Evolutionary conservation across 2,888 invertebrate species (phyloP).

Genomic region (Lepidocyrtinus sp.): DNA sequence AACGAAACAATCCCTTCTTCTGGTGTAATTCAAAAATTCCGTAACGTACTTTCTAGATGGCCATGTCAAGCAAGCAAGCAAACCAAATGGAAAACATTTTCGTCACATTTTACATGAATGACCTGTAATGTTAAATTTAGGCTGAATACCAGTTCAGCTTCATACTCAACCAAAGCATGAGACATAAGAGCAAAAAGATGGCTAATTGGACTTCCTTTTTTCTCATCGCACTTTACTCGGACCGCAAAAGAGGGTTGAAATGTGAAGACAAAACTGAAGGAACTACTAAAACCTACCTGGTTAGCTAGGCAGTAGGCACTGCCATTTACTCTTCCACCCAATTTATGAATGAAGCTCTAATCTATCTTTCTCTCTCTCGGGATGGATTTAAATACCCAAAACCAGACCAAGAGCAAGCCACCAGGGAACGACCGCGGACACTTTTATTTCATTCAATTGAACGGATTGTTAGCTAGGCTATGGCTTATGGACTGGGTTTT

Average conservation of each 20-base stretch:
- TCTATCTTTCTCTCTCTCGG: no score
- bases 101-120: not conserved
- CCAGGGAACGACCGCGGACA: conserved; percentile 38
- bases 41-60: not conserved
- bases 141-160: not conserved
- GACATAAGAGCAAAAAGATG: not conserved
- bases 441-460: conserved; percentile 18
- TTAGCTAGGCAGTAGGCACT: no score
- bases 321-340: no score
- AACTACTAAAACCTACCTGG: conserved; percentile 23
- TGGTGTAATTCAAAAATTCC: no score
- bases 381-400: conserved; percentile 16
- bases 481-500: not conserved
- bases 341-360: no score
- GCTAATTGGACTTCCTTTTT: conserved; percentile 50
- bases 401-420: not conserved
- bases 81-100: no score
- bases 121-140: not conserved
- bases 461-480: not conserved
- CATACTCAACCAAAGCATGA: not conserved
- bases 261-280: conserved; percentile 19
- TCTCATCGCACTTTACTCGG: not conserved
- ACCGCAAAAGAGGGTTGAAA: conserved; percentile 22
- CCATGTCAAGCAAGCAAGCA: not conserved
- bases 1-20: no score